phyloP scores from a whole-genome alignment of 2,113 vertebrate genomes.

The Ctenomys sociabilis region DNA sequence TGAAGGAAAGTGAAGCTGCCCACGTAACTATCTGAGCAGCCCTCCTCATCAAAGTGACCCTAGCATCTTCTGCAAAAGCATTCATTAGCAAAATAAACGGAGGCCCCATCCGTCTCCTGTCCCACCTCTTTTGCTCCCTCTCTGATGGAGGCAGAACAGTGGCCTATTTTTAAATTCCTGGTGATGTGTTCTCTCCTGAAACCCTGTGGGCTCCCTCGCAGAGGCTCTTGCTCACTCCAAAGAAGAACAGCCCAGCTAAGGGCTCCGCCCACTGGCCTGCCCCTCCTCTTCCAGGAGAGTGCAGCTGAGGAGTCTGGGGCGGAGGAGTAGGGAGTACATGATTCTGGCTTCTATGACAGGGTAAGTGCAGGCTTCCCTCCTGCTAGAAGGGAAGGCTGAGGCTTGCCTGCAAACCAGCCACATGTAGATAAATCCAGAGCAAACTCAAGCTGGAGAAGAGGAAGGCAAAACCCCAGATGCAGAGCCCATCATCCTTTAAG shows the following conservation, averaged over 20 bases:
- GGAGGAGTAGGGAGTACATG: background rate
- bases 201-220: slow-evolving; percentile 67
- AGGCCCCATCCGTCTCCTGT: background rate
- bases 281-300: background rate
- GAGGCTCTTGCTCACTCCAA: slow-evolving; percentile 21
- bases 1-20: slow-evolving; percentile 62
- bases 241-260: background rate
- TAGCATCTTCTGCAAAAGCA: slow-evolving; percentile 54
- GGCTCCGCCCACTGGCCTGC: background rate
- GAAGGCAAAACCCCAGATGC: background rate
- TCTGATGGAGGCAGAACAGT: slow-evolving; percentile 35
- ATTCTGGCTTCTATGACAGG: background rate
- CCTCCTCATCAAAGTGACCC: slow-evolving; percentile 46
- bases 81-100: slow-evolving; percentile 53
- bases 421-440: background rate
- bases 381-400: background rate
- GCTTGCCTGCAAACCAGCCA: background rate
- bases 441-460: background rate
- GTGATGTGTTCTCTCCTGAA: slow-evolving; percentile 66
- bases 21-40: slow-evolving; percentile 50
- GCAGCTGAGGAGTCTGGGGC: background rate
- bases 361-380: background rate
- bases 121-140: background rate
- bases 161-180: slow-evolving; percentile 76
- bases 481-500: background rate